phyloP scores from a whole-genome alignment of 2,113 vertebrate genomes.

The Tupaia tana region DNA sequence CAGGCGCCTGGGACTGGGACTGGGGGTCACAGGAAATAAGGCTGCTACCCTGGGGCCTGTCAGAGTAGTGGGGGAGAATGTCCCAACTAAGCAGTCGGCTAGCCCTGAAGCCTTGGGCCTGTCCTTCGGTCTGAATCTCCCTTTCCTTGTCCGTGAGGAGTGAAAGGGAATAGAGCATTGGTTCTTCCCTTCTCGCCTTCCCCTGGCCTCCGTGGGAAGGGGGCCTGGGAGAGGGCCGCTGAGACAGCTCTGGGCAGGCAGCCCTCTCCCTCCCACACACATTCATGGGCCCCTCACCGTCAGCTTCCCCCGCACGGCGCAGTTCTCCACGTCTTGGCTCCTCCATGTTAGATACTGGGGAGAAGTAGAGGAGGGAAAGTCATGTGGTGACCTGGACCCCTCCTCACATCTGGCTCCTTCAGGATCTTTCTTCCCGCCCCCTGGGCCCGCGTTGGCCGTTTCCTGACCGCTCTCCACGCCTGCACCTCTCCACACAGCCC shows the following conservation, averaged over 20 bases:
- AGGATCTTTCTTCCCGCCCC: neutral
- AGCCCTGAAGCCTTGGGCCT: neutral
- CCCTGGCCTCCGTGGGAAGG: neutral
- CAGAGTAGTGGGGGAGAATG: neutral
- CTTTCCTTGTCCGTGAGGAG: neutral
- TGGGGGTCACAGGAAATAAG: neutral
- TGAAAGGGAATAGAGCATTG: neutral
- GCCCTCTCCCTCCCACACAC: neutral
- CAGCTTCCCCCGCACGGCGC: conserved; percentile 85
- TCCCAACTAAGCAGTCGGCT: neutral
- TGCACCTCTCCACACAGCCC: neutral
- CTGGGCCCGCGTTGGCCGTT: neutral
- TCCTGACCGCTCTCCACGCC: neutral
- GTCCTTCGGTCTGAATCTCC: neutral
- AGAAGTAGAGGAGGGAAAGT: neutral
- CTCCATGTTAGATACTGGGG: conserved; percentile 84
- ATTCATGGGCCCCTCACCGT: conserved; percentile 71
- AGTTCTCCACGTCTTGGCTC: conserved; percentile 84
- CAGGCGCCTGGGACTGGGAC: neutral
- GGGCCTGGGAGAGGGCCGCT: neutral
- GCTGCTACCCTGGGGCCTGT: neutral
- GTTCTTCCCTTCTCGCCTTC: neutral
- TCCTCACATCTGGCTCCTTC: neutral
- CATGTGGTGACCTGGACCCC: neutral
- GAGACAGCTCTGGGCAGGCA: neutral